Evolutionary conservation across 2,797 vertebrate species (phyloP).

Genomic region (Dromococcyx pavoninus): DNA sequence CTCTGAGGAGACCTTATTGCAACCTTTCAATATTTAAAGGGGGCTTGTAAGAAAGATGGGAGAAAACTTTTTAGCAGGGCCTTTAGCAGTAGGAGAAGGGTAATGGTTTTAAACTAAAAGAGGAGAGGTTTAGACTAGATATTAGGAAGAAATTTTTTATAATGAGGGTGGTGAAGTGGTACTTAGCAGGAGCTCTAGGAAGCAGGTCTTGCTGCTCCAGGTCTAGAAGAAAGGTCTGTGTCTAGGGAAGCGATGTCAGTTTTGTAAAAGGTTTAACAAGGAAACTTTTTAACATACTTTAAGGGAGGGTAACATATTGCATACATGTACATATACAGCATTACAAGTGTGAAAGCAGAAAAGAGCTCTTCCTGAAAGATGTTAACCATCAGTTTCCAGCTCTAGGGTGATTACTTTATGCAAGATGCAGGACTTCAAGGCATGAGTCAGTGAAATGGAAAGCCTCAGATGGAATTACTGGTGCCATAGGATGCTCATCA

Average conservation of each 20-base stretch:
- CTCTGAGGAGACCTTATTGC: too few relatives aligned
- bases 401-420: background rate
- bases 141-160: too few relatives aligned
- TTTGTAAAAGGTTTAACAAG: background rate
- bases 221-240: background rate
- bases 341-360: background rate
- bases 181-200: background rate
- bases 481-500: background rate
- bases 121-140: too few relatives aligned
- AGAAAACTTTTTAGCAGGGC: too few relatives aligned
- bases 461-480: background rate
- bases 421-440: background rate
- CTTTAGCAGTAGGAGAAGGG: too few relatives aligned
- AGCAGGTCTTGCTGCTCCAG: background rate
- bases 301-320: too few relatives aligned
- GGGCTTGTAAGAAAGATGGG: too few relatives aligned
- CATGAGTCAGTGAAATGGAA: background rate
- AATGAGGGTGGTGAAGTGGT: too few relatives aligned
- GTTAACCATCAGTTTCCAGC: background rate
- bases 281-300: too few relatives aligned
- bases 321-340: too few relatives aligned
- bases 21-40: too few relatives aligned
- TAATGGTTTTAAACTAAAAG: too few relatives aligned
- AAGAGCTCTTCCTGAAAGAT: background rate
- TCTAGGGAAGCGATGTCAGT: background rate